Conservation (phyloP, 2,113 vertebrate genomes). For the Drymodes brunneopygia region DNA sequence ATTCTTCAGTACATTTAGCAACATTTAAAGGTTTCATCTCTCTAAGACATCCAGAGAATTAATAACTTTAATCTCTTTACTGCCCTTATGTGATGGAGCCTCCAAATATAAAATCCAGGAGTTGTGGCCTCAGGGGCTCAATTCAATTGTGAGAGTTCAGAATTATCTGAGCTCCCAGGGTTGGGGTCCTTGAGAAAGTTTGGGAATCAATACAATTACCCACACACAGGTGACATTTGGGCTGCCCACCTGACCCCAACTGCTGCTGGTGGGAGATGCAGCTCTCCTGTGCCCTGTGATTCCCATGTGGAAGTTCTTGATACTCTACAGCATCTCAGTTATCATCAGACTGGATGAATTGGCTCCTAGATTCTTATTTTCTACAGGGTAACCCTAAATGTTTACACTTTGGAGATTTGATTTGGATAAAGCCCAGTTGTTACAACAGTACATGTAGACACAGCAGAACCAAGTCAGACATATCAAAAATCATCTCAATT, state of each 20-base stretch:
- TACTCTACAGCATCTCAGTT: not conserved
- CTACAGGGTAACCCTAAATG: not conserved
- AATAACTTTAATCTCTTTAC: not conserved
- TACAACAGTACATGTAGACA: not conserved
- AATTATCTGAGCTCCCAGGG: not conserved
- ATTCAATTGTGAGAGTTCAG: not conserved
- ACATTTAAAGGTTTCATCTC: not conserved
- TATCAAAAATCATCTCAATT: not conserved
- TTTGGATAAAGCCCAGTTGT: not conserved
- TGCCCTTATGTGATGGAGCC: not conserved
- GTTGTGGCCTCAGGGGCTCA: not conserved
- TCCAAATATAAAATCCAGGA: not conserved
- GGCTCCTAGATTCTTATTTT: not conserved
- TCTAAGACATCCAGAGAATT: not conserved
- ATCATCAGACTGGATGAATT: not conserved
- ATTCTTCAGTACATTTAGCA: not conserved
- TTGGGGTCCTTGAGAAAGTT: not conserved
- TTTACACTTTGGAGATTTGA: not conserved
- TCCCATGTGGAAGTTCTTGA: not conserved
- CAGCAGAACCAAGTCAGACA: not conserved
- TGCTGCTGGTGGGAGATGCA: not conserved
- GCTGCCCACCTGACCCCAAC: not conserved
- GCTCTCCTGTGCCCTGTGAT: not conserved
- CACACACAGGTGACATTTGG: not conserved
- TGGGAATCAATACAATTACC: not conserved